These are phyloP conservation scores for Uria aalge DNA, from an alignment of 2,113 vertebrate species.

Conservation along the genomic window DNA sequence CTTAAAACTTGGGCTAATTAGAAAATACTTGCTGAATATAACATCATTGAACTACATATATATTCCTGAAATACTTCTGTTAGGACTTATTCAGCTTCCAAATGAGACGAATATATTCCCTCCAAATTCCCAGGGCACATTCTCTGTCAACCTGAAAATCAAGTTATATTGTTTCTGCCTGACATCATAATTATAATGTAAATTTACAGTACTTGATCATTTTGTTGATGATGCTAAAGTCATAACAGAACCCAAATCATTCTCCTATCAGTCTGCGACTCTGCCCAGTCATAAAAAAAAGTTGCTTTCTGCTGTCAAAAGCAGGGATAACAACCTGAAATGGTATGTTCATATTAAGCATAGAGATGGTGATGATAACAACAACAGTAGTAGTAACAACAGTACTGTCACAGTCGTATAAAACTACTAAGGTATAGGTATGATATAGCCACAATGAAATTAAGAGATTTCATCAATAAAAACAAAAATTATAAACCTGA, in stretches of 20 bases:
- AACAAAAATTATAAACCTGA: not conserved
- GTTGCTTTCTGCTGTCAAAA: not conserved
- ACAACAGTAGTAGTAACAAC: not conserved
- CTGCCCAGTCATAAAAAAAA: not conserved
- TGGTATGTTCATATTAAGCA: not conserved
- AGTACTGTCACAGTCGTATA: not conserved
- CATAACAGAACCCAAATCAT: not conserved
- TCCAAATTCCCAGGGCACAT: not conserved
- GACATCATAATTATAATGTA: conserved; percentile 23
- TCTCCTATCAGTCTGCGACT: not conserved
- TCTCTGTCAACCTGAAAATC: conserved; percentile 17
- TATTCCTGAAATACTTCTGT: conserved; percentile 15
- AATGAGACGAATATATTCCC: not conserved
- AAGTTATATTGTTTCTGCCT: conserved; percentile 7
- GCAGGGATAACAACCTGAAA: not conserved
- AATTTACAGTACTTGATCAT: conserved; percentile 1
- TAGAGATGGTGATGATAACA: not conserved
- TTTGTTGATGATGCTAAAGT: conserved; percentile 15
- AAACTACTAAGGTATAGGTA: not conserved
- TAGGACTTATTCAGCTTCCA: conserved; percentile 7
- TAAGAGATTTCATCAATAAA: not conserved
- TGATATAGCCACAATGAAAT: not conserved
- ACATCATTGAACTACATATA: not conserved
- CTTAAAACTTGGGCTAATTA: not conserved
- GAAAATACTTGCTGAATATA: conserved; percentile 1